Base-by-base conservation (phyloP, 2,797 vertebrate genomes). In the Pseudopleuronectes americanus region DNA sequence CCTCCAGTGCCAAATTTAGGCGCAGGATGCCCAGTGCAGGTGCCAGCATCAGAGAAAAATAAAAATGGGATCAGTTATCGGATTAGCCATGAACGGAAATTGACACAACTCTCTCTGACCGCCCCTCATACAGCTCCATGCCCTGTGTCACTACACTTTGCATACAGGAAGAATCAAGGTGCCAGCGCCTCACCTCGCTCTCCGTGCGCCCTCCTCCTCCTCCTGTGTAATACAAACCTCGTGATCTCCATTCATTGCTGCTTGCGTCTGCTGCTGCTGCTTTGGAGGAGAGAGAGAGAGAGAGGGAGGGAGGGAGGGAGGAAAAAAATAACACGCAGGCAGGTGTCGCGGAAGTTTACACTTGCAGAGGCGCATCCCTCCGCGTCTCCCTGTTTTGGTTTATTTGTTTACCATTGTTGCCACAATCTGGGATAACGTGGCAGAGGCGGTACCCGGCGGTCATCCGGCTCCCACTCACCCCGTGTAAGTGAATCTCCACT, bases 271-370 rank as follows among this genome's bases (percentile, higher is more conserved):
- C 57, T 17, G 56, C 56, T 23, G 51, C 84, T 70, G 84, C 82
- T 76, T 67, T 73, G 45, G 68, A 61, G 64, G 56, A 9, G 43
- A 8, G 17, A 45, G 43, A 45, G 43, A n/a, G 45, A 6, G 19
- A 9, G 47, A 7, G 45, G 8, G 13, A 7, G 43, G 19, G 16
- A 21, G 45, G 2, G 45, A n/a, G 45, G 4, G 45, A 47, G 13
- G 7, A 72, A 74, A 52, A 79, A 84, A 80, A 21, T 5, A 71
- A 68, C 57, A 77, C 82, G 81, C 81, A 81, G 28, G 84, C 87
- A 90, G 89, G 90, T 89, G 88, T 74, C 76, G 86, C 85, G 89
- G 90, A 93, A 94, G 90, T 93, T 93, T 83, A 71, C 84, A 65
- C 68, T 74, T 47, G 80, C 76, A 76, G 72, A 64, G 69, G 77